A percentile compares a stretch with the other conserved stretches of the same genome.
Evolutionary conservation across 2,797 vertebrate genomes (phyloP).

Genomic region (Cheirogaleus major): DNA sequence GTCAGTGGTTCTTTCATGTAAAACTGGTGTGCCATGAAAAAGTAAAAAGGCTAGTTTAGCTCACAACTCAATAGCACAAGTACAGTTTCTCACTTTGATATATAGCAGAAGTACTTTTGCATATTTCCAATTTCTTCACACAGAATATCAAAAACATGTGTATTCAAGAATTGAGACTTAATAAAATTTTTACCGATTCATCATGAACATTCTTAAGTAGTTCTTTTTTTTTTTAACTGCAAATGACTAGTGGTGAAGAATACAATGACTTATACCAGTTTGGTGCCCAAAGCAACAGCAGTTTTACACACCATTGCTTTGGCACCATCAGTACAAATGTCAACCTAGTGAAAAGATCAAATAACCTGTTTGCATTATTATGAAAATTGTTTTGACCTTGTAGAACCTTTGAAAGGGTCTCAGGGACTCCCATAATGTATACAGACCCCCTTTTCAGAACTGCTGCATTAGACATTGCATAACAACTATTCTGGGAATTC

Average conservation of each 20-base stretch:
- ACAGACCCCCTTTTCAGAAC: background rate
- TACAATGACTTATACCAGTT: background rate
- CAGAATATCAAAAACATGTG: background rate
- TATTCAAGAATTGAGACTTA: background rate
- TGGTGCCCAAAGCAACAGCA: background rate
- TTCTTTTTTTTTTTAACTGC: background rate
- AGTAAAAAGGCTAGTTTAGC: background rate
- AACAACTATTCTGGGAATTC: background rate
- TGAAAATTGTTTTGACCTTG: background rate
- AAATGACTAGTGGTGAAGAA: background rate
- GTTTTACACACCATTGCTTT: background rate
- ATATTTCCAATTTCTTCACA: background rate
- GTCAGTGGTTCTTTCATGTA: background rate
- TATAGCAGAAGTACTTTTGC: background rate
- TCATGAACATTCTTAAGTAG: background rate
- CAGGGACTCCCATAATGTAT: background rate
- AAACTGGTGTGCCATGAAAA: background rate
- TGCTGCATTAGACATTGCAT: background rate
- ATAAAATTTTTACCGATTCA: background rate
- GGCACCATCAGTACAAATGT: background rate
- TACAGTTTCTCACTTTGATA: background rate
- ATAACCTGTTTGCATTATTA: background rate
- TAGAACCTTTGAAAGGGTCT: background rate
- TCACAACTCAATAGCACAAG: background rate
- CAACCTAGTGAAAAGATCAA: background rate